Percentiles rank a stretch among this genome's conserved stretches.
These are phyloP conservation scores for Acestrorhynchus altus DNA, from an alignment of 2,797 vertebrate species.

Conservation along the genomic window DNA sequence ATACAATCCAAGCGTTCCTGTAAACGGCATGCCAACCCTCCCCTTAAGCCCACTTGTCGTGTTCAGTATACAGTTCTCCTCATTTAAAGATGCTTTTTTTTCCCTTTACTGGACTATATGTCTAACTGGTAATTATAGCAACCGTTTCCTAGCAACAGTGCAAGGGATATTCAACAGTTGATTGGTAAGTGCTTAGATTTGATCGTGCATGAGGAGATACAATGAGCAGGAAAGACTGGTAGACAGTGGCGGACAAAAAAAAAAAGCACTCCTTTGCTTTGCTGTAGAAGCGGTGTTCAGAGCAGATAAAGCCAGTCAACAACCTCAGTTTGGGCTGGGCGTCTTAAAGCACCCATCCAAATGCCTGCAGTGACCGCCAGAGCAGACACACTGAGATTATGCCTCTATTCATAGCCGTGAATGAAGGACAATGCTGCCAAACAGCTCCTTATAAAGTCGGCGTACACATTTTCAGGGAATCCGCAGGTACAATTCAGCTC, in stretches of 20 bases:
- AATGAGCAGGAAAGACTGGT: constrained; percentile 7
- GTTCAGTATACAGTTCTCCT: constrained; percentile 59
- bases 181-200: constrained; percentile 71
- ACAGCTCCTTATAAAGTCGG: constrained; percentile 66
- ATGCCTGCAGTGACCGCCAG: constrained; percentile 77
- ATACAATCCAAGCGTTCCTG: not conserved
- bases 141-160: constrained; percentile 83
- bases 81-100: constrained; percentile 71
- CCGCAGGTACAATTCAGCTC: constrained; percentile 71
- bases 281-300: constrained; percentile 42
- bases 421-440: constrained; percentile 76
- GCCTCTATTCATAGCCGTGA: constrained; percentile 81
- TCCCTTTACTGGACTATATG: constrained; percentile 67
- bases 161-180: constrained; percentile 77
- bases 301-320: constrained; percentile 73
- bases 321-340: constrained; percentile 71
- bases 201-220: constrained; percentile 66
- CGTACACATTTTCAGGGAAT: constrained; percentile 74
- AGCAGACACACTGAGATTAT: constrained; percentile 72
- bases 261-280: constrained; percentile 40
- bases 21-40: constrained; percentile 13
- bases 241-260: not conserved
- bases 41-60: constrained; percentile 42
- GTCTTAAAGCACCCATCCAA: constrained; percentile 79
- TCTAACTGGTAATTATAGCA: constrained; percentile 77